Percentiles rank a stretch among this genome's conserved stretches.
phyloP scores from a whole-genome alignment of 2,797 vertebrate species.

The Mormyrops boulengeri region DNA sequence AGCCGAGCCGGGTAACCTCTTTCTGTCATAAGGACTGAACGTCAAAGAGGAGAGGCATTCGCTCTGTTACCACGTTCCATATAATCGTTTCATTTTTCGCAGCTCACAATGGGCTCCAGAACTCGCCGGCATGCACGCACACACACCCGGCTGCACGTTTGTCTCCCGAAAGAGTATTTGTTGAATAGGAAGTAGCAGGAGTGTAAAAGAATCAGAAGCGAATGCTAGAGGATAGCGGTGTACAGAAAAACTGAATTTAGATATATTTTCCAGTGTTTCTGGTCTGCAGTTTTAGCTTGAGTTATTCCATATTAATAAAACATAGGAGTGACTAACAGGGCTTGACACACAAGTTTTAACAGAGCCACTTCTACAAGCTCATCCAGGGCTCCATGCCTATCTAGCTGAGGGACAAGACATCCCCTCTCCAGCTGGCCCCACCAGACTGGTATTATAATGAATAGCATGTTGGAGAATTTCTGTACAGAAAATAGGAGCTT shows the following conservation, averaged over 20 bases:
- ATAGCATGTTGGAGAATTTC: background rate
- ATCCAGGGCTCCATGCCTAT: too few species aligned
- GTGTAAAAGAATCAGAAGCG: background rate
- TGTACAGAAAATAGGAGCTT: background rate
- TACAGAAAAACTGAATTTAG: background rate
- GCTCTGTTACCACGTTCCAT: background rate
- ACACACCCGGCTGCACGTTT: background rate
- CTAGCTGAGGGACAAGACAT: background rate
- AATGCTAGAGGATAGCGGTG: background rate
- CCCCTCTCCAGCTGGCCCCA: background rate
- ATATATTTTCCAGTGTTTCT: background rate
- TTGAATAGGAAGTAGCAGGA: conserved; percentile 8
- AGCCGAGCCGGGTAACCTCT: conserved; percentile 11
- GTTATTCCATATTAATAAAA: background rate
- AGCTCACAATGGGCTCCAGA: background rate
- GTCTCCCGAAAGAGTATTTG: conserved; percentile 1
- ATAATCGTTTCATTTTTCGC: conserved; percentile 18
- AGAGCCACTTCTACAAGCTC: background rate
- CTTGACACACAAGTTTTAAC: background rate
- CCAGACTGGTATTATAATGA: background rate
- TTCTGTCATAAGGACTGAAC: conserved; percentile 18
- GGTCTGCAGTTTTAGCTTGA: background rate
- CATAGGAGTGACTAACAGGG: background rate
- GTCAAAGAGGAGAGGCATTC: conserved; percentile 9
- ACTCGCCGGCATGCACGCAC: background rate